Conservation (phyloP, 2,888 invertebrate genomes). For the Tetranychus truncatus region DNA sequence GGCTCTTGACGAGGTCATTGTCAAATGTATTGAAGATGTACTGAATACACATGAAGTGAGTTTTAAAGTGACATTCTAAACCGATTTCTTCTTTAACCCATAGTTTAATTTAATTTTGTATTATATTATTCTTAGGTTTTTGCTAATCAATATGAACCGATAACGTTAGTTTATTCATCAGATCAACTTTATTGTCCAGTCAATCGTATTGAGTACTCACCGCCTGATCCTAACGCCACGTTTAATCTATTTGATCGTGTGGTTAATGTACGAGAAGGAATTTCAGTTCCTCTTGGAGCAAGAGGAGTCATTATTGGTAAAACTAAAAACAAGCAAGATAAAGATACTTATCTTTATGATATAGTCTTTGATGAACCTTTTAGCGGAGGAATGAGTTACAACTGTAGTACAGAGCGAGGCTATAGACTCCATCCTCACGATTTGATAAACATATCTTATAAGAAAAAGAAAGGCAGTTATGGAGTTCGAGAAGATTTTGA, state of each 20-base stretch:
- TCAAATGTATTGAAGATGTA: conserved; percentile 39
- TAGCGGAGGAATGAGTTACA: conserved; percentile 40
- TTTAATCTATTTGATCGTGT: conserved; percentile 64
- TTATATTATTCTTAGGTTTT: conserved; percentile 2
- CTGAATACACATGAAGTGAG: conserved; percentile 31
- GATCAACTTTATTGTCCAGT: not conserved
- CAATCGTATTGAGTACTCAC: not conserved
- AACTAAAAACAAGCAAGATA: conserved; percentile 21
- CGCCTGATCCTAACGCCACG: conserved; percentile 48
- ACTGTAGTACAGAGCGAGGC: conserved; percentile 30
- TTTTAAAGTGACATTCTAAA: no score
- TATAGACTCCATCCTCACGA: conserved; percentile 15
- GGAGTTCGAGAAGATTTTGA: not conserved
- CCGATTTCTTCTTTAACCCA: no score
- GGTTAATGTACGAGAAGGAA: conserved; percentile 52
- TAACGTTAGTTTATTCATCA: not conserved
- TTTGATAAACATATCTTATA: not conserved
- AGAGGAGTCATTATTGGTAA: conserved; percentile 64
- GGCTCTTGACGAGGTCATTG: conserved; percentile 48
- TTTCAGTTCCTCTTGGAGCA: conserved; percentile 58
- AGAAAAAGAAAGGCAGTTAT: not conserved
- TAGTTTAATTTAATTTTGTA: not conserved
- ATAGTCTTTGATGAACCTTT: conserved; percentile 62
- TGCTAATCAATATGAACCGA: not conserved
- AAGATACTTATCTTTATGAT: conserved; percentile 45